Conservation (phyloP, 2,797 vertebrate species). For the Chanos chanos region DNA sequence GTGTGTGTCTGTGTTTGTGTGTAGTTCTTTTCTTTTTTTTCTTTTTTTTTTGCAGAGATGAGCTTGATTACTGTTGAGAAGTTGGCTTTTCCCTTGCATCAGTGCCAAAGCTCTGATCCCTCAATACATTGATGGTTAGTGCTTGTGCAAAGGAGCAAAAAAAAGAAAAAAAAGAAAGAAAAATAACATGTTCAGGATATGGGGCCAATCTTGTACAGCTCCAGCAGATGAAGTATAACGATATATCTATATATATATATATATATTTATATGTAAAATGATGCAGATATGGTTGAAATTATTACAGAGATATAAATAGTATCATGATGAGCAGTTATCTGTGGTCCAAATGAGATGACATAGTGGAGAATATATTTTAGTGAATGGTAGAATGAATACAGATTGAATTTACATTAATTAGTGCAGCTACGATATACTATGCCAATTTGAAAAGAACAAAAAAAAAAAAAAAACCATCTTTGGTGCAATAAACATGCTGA, state of each 20-base stretch:
- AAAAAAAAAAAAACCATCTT: no score
- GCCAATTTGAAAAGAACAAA: slow-evolving; percentile 59
- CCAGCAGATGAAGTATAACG: slow-evolving; percentile 40
- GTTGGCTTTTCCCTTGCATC: slow-evolving; percentile 4
- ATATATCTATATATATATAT: slow-evolving; percentile 55
- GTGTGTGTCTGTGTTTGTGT: not conserved
- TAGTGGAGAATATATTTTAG: slow-evolving; percentile 46
- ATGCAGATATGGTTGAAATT: slow-evolving; percentile 10
- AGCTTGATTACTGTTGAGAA: not conserved
- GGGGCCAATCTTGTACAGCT: slow-evolving; percentile 8
- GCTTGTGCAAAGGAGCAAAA: slow-evolving; percentile 62
- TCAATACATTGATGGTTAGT: slow-evolving; percentile 19
- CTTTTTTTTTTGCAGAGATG: not conserved
- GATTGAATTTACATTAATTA: slow-evolving; percentile 64
- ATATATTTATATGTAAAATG: slow-evolving; percentile 64
- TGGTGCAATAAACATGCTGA: slow-evolving; percentile 49
- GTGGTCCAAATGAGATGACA: not conserved
- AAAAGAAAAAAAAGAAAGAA: no score
- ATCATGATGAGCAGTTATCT: not conserved
- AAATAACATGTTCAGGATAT: slow-evolving; percentile 47
- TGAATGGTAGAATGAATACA: slow-evolving; percentile 46
- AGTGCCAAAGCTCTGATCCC: slow-evolving; percentile 33
- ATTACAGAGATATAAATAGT: not conserved
- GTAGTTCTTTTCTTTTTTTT: not conserved
- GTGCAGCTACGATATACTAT: slow-evolving; percentile 55